Evolutionary conservation across 1,140 invertebrate species (phyloP).

Genomic region (Penaeus chinensis): DNA sequence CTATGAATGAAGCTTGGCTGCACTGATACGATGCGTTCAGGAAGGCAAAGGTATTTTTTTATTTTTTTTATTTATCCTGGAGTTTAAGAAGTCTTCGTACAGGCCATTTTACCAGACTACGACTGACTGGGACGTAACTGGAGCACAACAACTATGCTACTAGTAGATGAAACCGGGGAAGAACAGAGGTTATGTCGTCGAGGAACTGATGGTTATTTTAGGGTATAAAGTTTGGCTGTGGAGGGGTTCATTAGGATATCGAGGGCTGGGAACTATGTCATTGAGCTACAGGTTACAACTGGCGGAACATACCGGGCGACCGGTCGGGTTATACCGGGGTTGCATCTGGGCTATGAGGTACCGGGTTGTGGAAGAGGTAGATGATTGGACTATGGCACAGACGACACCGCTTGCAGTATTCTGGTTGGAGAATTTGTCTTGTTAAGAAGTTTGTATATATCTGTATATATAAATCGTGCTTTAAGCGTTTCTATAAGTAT

Average conservation of each 20-base stretch:
- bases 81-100: neutral
- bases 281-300: neutral
- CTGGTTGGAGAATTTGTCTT: neutral
- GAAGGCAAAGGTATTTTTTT: conserved; percentile 36
- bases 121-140: conserved; percentile 28
- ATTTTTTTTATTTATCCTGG: neutral
- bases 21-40: conserved; percentile 28
- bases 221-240: neutral
- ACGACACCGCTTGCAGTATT: conserved; percentile 44
- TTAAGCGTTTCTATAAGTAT: neutral
- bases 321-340: conserved; percentile 7
- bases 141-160: conserved; percentile 26
- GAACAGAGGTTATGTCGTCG: neutral
- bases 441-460: too few relatives aligned
- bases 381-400: conserved; percentile 51
- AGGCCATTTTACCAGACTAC: neutral
- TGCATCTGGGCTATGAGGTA: conserved; percentile 52
- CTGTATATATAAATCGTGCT: neutral
- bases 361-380: conserved; percentile 58
- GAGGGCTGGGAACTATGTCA: conserved; percentile 10
- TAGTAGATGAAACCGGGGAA: conserved; percentile 25
- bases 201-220: conserved; percentile 14
- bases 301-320: too few relatives aligned
- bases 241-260: too few relatives aligned
- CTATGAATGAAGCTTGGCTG: conserved; percentile 49